Evolutionary conservation across 2,113 vertebrate species (phyloP), one percentile per base, ranked within the genome.

Genomic region (Thunnus maccoyii): DNA sequence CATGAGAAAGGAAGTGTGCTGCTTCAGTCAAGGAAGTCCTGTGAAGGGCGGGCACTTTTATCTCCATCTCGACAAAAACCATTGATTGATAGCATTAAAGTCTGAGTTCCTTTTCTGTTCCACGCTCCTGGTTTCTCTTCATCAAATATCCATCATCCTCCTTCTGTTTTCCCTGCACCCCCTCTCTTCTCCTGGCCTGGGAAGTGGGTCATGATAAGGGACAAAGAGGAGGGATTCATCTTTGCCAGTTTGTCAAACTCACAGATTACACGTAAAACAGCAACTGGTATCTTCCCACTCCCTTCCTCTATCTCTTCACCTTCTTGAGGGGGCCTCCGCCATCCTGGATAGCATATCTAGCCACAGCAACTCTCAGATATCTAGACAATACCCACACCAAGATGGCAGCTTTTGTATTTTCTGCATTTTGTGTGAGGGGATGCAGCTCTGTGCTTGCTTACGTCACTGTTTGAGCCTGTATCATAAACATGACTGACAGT

Each of bases 101-200:
- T 56, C 57, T 69, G 6, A 15, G 13, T 47, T 68, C 20, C 44
- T 75, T 72, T 20, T 48, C 60, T 50, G 6, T 58, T 56, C 60
- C 30, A 54, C 3, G 2, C 72, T 63, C 16, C 7, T 82, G 56
- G 48, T 78, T 62, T 82, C 17, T 36, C 57, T 62, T 88, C 80
- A 88, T 92, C 63, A 91, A 88, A 88, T 87, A 86, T 91, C 87
- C 66, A 88, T 85, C 73, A 71, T 41, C 52, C 55, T 80, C 87
- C 76, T 65, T 84, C 86, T 88, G 85, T 79, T 74, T 64, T 61
- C 22, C 27, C 32, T 56, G 51, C 54, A 17, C 13, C 54, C 63
- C 51, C 17, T 30, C 63, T 54, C 50, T 9, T 61, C 51, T 22
- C 41, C 1, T 18, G 76, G 72, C 66, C 65, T 88, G 78, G 81